Evolutionary conservation across 2,888 invertebrate genomes (phyloP).

Genomic region (Phalera bucephala): DNA sequence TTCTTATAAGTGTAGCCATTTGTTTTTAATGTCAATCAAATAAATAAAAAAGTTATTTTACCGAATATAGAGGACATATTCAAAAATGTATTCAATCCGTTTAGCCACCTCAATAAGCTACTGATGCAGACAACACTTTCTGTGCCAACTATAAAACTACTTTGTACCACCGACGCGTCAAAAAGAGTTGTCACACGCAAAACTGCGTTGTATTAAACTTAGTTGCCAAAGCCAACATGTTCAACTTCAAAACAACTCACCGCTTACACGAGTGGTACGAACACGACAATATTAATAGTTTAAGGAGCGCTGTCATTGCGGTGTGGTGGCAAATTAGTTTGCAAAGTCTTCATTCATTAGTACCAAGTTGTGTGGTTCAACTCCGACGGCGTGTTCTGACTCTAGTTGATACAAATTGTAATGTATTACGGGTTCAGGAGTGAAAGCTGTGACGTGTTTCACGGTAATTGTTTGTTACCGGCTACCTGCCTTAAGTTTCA

Average conservation of each 20-base stretch:
- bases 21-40: no score
- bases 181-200: no score
- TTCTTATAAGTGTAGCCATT: no score
- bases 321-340: conserved; percentile 58
- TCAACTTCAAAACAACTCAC: conserved; percentile 7
- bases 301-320: conserved; percentile 46
- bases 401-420: conserved; percentile 41
- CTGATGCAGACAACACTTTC: no score
- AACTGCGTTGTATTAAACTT: background rate
- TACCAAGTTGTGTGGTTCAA: conserved; percentile 53
- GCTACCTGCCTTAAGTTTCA: conserved; percentile 12
- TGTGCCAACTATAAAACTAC: no score
- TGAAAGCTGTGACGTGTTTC: conserved; percentile 22
- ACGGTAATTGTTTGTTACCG: conserved; percentile 24
- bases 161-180: no score
- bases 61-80: no score
- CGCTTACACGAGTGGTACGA: conserved; percentile 10
- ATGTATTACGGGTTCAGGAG: conserved; percentile 38
- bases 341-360: conserved; percentile 64
- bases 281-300: conserved; percentile 45
- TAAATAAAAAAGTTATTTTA: no score
- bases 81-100: no score
- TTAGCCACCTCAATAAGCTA: no score
- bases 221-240: background rate
- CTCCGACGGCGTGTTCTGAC: conserved; percentile 39